These are phyloP conservation scores for Gallinago solitaria DNA, from an alignment of 2,797 vertebrate genomes.

Conservation along the genomic window DNA sequence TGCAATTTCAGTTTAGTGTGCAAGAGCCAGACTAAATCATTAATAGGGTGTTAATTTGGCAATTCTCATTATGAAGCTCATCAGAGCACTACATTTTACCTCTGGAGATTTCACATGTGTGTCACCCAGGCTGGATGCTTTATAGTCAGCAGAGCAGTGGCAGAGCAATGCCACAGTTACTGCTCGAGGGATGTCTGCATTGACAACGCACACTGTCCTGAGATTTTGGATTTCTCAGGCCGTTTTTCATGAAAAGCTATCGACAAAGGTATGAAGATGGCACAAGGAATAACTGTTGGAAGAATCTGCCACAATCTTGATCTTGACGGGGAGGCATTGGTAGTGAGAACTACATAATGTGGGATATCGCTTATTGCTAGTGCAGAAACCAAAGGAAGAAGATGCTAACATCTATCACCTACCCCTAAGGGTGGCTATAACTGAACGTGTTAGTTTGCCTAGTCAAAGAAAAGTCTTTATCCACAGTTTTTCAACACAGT, in stretches of 20 bases:
- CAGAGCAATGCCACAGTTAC: not conserved
- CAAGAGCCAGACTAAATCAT: not conserved
- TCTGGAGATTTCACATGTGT: not conserved
- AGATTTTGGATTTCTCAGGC: not conserved
- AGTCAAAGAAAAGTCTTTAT: not conserved
- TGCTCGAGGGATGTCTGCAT: rapidly evolving
- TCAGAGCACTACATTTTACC: not conserved
- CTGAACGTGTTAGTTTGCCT: not conserved
- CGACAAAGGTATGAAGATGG: not conserved
- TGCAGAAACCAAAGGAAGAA: not conserved
- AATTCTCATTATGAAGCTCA: not conserved
- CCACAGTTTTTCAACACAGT: not conserved
- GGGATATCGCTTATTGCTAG: rapidly evolving
- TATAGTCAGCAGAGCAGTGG: not conserved
- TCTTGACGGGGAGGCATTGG: not conserved
- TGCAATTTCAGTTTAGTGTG: not conserved
- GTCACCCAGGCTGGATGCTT: not conserved
- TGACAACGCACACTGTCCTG: not conserved
- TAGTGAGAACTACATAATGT: not conserved
- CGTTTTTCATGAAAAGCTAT: not conserved
- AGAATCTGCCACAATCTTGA: not conserved
- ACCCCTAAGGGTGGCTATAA: not conserved
- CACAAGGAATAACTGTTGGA: not conserved
- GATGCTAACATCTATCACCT: not conserved
- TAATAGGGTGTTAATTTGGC: not conserved